Conservation (phyloP, 2,888 invertebrate species). For the Theodoxus fluviatilis region DNA sequence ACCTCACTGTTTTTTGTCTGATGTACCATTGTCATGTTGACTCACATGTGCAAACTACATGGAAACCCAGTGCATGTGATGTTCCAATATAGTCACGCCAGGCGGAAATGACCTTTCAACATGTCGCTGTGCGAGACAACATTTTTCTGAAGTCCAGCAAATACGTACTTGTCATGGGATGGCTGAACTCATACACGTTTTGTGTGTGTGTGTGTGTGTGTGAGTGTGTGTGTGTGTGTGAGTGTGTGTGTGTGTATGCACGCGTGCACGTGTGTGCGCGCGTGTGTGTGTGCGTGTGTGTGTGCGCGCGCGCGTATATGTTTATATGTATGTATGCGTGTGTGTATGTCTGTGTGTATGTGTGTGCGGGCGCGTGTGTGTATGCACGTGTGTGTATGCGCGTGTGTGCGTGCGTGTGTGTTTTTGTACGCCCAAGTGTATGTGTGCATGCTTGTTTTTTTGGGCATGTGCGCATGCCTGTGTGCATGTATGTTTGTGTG, state of each 20-base stretch:
- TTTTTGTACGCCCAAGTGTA: background rate
- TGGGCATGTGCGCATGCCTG: no score
- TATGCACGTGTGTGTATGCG: background rate
- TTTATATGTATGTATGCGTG: background rate
- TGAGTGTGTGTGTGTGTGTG: conserved; percentile 14
- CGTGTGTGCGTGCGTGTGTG: background rate
- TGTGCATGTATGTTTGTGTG: no score
- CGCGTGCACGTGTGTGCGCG: background rate
- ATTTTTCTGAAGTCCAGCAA: background rate
- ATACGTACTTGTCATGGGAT: no score
- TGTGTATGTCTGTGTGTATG: conserved; percentile 7
- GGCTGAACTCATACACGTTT: background rate
- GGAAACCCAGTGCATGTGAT: no score
- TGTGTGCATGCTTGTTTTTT: background rate
- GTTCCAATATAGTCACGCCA: no score
- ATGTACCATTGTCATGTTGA: no score
- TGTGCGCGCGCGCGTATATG: background rate
- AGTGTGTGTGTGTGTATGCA: background rate
- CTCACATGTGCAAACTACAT: no score
- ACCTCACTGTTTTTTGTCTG: no score
- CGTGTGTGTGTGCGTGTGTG: background rate
- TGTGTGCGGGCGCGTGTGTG: conserved; percentile 14
- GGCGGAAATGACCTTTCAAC: background rate
- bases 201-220: conserved; percentile 5
- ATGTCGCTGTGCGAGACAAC: background rate